phyloP scores from a whole-genome alignment of 2,113 vertebrate species.

The Rana temporaria region DNA sequence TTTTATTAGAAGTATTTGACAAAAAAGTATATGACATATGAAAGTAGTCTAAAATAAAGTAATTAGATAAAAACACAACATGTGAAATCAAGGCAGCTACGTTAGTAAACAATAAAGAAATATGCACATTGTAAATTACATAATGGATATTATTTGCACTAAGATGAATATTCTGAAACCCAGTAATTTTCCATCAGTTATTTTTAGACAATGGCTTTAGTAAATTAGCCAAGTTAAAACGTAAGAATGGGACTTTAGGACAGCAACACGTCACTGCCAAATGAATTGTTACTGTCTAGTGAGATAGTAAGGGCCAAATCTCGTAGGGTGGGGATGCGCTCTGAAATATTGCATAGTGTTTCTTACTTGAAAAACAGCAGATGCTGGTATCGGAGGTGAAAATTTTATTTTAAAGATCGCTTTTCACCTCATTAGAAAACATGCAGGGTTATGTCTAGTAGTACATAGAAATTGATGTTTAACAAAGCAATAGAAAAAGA shows the following conservation, averaged over 20 bases:
- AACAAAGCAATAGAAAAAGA: too few relatives aligned
- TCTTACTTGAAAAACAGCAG: slow-evolving; percentile 7
- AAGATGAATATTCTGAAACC: background rate
- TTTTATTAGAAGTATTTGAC: too few relatives aligned
- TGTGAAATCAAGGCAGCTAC: too few relatives aligned
- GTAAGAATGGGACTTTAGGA: slow-evolving; percentile 14
- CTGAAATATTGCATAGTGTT: slow-evolving; percentile 5
- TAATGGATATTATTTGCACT: background rate
- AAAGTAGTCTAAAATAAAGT: too few relatives aligned
- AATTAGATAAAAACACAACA: too few relatives aligned
- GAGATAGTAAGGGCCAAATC: slow-evolving; percentile 35
- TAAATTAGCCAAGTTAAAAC: background rate
- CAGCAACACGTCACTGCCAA: slow-evolving; percentile 21
- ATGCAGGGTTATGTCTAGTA: too few relatives aligned
- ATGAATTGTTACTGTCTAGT: slow-evolving; percentile 36
- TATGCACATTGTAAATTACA: too few relatives aligned
- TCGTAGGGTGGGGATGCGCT: background rate
- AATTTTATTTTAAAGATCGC: background rate
- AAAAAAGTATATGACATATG: too few relatives aligned
- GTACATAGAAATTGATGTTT: too few relatives aligned
- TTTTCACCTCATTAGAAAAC: too few relatives aligned
- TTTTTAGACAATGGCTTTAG: background rate
- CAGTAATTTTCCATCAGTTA: slow-evolving; percentile 27
- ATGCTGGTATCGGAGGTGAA: background rate
- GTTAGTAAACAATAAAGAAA: too few relatives aligned